Percentiles rank a stretch among this genome's conserved stretches.
phyloP scores from a whole-genome alignment of 1,140 invertebrate genomes.

The Zophobas morio region DNA sequence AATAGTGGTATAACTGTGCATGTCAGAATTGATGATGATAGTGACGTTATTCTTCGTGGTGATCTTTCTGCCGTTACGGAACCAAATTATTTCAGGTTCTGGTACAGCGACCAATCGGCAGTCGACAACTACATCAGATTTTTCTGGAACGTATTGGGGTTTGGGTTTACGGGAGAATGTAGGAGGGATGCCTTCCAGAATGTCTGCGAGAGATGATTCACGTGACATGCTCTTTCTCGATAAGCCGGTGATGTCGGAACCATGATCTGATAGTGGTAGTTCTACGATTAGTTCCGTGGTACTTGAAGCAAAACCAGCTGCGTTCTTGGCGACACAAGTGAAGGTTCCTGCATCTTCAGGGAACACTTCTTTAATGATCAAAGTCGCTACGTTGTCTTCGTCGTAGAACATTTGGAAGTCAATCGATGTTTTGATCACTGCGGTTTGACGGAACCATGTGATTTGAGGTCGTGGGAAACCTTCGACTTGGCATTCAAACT shows the following conservation, averaged over 20 bases:
- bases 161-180: constrained; percentile 93
- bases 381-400: constrained; percentile 91
- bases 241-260: constrained; percentile 84
- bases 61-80: constrained; percentile 81
- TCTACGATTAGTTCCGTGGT: constrained; percentile 92
- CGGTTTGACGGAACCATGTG: constrained; percentile 95
- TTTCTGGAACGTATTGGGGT: constrained; percentile 86
- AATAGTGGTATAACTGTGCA: constrained; percentile 90
- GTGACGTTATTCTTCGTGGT: constrained; percentile 78
- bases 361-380: constrained; percentile 96
- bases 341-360: constrained; percentile 97
- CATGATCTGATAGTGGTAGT: constrained; percentile 89
- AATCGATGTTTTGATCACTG: constrained; percentile 90
- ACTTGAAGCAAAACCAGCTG: constrained; percentile 92
- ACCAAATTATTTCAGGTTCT: constrained; percentile 91
- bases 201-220: constrained; percentile 92
- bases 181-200: constrained; percentile 92
- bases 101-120: constrained; percentile 90
- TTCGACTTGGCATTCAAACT: constrained; percentile 93
- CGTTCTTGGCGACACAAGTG: constrained; percentile 96
- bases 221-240: constrained; percentile 87
- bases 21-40: constrained; percentile 85
- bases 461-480: constrained; percentile 91
- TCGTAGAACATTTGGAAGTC: constrained; percentile 96
- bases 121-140: constrained; percentile 85